A percentile compares a stretch with the other conserved stretches of the same genome.
Evolutionary conservation across 2,113 vertebrate species (phyloP).

Genomic region (Leptocoma aspasia): DNA sequence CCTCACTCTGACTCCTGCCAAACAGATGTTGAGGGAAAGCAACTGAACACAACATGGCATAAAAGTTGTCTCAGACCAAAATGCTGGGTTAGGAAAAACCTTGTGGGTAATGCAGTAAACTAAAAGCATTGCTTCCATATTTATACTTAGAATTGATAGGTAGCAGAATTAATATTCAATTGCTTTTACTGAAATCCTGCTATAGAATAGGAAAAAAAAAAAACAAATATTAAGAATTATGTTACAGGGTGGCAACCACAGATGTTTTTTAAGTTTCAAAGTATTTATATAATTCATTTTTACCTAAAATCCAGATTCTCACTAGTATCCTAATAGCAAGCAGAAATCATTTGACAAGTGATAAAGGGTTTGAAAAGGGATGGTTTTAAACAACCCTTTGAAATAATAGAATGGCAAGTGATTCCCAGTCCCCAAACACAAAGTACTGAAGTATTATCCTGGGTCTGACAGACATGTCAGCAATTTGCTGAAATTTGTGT

Average conservation of each 20-base stretch:
- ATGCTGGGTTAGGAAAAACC: background rate
- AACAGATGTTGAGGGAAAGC: background rate
- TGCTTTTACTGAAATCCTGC: background rate
- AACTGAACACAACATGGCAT: background rate
- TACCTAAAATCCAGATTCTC: background rate
- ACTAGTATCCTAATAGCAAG: background rate
- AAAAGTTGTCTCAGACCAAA: background rate
- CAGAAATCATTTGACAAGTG: background rate
- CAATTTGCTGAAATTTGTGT: background rate
- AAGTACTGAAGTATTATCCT: background rate
- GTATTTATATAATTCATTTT: background rate
- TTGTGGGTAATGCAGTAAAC: background rate
- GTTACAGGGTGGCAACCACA: accelerated
- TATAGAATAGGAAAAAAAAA: background rate
- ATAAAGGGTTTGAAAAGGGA: background rate
- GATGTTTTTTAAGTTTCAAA: background rate
- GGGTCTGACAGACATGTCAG: background rate
- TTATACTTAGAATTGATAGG: background rate
- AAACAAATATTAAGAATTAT: background rate
- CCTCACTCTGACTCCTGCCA: background rate
- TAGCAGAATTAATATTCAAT: background rate
- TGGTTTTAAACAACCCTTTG: background rate
- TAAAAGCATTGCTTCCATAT: background rate
- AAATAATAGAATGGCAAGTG: background rate
- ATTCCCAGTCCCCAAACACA: background rate